Percentiles rank a stretch among this genome's conserved stretches.
Evolutionary conservation across 2,888 invertebrate species (phyloP).

Genomic region (Mamestra brassicae): DNA sequence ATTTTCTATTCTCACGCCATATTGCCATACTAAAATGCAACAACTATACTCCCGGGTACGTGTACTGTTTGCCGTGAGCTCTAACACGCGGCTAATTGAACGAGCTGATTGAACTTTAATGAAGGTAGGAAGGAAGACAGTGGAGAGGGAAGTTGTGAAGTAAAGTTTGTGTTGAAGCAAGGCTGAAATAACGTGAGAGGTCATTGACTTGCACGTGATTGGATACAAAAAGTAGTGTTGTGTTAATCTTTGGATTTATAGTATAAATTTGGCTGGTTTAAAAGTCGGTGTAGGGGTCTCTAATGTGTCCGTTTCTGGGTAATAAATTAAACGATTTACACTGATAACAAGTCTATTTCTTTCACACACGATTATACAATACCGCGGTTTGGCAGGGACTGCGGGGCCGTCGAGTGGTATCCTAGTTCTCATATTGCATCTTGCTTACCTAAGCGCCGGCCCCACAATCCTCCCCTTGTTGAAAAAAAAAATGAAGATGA

Average conservation of each 20-base stretch:
- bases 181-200: background rate
- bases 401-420: too few species aligned
- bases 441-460: too few species aligned
- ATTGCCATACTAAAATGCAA: background rate
- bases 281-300: background rate
- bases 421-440: too few species aligned
- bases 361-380: too few species aligned
- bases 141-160: background rate
- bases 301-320: too few species aligned
- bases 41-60: background rate
- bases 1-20: background rate
- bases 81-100: conserved; percentile 40
- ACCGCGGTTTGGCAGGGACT: too few species aligned
- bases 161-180: background rate
- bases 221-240: background rate
- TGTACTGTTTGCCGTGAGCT: conserved; percentile 10
- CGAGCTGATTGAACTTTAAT: conserved; percentile 14
- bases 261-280: background rate
- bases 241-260: background rate
- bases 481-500: too few species aligned
- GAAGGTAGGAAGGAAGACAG: background rate
- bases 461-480: too few species aligned
- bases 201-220: background rate
- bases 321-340: too few species aligned
- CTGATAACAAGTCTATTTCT: too few species aligned